phyloP scores from a whole-genome alignment of 92 coral and sea anemone species.

The Umimayanthus kanabou region DNA sequence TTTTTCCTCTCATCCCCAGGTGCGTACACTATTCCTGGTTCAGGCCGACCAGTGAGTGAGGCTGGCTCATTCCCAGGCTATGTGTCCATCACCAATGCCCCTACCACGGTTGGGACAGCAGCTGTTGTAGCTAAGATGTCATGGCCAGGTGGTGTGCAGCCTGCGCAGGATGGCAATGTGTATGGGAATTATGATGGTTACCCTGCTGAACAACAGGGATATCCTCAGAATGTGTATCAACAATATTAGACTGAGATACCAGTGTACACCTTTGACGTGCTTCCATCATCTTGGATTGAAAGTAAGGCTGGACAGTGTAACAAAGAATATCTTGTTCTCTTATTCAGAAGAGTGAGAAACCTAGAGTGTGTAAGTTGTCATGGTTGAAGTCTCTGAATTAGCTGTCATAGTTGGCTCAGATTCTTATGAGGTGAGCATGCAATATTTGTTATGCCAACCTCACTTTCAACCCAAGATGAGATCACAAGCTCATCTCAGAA shows the following conservation, averaged over 20 bases:
- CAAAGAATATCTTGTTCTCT: too few relatives aligned
- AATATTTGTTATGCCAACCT: too few relatives aligned
- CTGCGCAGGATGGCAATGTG: conserved; percentile 84
- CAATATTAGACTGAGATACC: conserved; percentile 54
- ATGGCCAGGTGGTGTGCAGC: conserved; percentile 96
- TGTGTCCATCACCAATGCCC: conserved; percentile 86
- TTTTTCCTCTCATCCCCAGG: conserved; percentile 43
- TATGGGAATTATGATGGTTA: conserved; percentile 94
- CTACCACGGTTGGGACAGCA: conserved; percentile 79
- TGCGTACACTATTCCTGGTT: conserved; percentile 86
- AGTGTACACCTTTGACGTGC: too few relatives aligned
- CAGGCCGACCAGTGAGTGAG: conserved; percentile 80
- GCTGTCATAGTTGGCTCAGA: too few relatives aligned
- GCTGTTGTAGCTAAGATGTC: conserved; percentile 91
- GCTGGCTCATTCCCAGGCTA: conserved; percentile 82
- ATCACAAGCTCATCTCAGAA: too few relatives aligned
- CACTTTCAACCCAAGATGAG: too few relatives aligned
- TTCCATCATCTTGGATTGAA: too few relatives aligned
- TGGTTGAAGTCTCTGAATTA: too few relatives aligned
- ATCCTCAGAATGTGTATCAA: conserved; percentile 89
- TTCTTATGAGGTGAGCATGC: too few relatives aligned
- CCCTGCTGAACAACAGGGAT: conserved; percentile 77
- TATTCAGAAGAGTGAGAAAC: too few relatives aligned
- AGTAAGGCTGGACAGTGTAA: too few relatives aligned
- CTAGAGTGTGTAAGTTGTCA: too few relatives aligned